Conservation (phyloP, 2,113 vertebrate species). For the Ailuropoda melanoleuca region DNA sequence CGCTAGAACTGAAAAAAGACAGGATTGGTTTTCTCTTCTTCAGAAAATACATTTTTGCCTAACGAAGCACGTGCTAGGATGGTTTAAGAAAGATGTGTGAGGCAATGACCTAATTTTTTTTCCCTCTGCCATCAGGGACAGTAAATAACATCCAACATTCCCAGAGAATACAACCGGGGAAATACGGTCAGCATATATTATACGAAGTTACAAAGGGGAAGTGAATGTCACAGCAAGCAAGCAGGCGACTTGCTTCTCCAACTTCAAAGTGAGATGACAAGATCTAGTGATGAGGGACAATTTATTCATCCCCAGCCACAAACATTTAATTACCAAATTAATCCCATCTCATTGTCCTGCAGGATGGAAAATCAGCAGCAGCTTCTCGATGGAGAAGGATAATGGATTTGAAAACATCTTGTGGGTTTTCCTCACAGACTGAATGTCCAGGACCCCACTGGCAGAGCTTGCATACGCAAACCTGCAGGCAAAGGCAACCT, state of each 20-base stretch:
- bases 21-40: neutral
- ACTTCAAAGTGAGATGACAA: neutral
- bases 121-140: neutral
- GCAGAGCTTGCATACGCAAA: neutral
- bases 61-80: neutral
- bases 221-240: neutral
- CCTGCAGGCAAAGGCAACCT: neutral
- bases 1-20: neutral
- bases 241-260: neutral
- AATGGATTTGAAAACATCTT: conserved; percentile 10
- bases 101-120: conserved; percentile 18
- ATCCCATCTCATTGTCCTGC: neutral
- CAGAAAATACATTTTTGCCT: neutral
- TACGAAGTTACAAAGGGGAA: neutral
- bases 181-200: neutral
- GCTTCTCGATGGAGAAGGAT: conserved; percentile 9
- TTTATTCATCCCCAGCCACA: conserved; percentile 32
- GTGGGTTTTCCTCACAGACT: neutral
- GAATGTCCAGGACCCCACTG: neutral
- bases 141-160: conserved; percentile 19
- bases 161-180: neutral
- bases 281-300: neutral
- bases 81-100: neutral
- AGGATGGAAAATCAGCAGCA: conserved; percentile 16
- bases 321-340: conserved; percentile 54